Evolutionary conservation across 2,888 invertebrate genomes (phyloP), one percentile per base, ranked within the genome.

Genomic region (Linnaemya vulpina): DNA sequence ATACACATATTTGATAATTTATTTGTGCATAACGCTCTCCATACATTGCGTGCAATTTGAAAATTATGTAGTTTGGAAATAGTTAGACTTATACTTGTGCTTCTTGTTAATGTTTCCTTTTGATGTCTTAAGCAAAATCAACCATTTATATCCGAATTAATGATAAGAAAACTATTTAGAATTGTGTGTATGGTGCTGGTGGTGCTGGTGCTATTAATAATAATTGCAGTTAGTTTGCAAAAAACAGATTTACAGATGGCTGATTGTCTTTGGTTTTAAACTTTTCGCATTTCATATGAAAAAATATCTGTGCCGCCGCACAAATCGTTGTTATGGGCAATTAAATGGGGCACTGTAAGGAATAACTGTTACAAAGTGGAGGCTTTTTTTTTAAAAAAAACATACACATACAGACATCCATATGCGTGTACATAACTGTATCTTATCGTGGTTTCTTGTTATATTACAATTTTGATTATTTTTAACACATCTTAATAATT

Each of bases 291-390:
- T 58, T 55, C 9, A 9, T 58, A 30, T 3, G n/a, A 46, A 46
- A 22, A 20, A 43, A 25, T 71, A 70, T 49, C 40, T 53, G 43
- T 46, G 43, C 43, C 38, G 43, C 46, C 38, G 43, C 46, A 38
- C 17, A 55, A 81, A 55, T 20, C 62, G 73, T 30, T 53, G 73
- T 84, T 80, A 84, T 77, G 84, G 80, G 15, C 58, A 77, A 85
- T 78, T 85, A 74, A 81, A 30, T 68, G 30, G 30, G 15, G 40
- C 78, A 78, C 77, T 81, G 74, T 63, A 43, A 81, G 38, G 73
- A 73, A 76, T 62, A 38, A 51, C 49, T 38, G 43, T 68, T 68
- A 7, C 15, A 35, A 38, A 11, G 15, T 13, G 20, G 3, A 25
- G 15, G 4, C 30, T 30, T 25, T 30, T 25, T 30, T 55, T 8